phyloP scores from a whole-genome alignment of 23 tunicate genomes.

The Trididemnum clinides region DNA sequence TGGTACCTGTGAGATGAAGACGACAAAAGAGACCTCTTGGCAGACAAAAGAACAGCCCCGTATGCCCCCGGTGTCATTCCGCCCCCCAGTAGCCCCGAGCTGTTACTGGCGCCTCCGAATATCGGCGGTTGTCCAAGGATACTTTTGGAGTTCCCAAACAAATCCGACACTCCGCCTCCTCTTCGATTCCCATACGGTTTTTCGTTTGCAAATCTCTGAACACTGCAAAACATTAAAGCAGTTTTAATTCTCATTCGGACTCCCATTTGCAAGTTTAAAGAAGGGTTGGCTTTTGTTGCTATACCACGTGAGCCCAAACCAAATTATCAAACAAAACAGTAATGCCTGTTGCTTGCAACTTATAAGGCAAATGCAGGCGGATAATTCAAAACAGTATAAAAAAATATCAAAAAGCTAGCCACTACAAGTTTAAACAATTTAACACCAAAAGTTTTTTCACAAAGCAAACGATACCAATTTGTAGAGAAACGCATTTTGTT shows the following conservation, averaged over 20 bases:
- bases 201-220: conserved; percentile 28
- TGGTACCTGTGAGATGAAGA: neutral
- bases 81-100: conserved; percentile 7
- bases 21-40: conserved; percentile 28
- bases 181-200: neutral
- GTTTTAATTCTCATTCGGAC: neutral
- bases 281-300: no score
- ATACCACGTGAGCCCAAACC: no score
- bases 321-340: no score
- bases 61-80: conserved; percentile 40
- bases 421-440: no score
- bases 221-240: conserved; percentile 36
- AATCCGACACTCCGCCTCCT: neutral
- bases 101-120: neutral
- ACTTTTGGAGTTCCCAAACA: conserved; percentile 32
- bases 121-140: conserved; percentile 39
- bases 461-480: no score
- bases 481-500: no score
- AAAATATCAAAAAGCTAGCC: no score
- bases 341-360: no score
- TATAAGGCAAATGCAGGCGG: no score
- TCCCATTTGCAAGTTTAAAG: no score
- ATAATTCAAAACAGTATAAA: no score
- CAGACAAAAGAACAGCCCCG: conserved; percentile 40
- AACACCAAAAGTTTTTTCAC: no score